Percentiles rank a stretch among this genome's conserved stretches.
Conservation (phyloP, 1,140 invertebrate genomes). For the Bombyx mandarina region DNA sequence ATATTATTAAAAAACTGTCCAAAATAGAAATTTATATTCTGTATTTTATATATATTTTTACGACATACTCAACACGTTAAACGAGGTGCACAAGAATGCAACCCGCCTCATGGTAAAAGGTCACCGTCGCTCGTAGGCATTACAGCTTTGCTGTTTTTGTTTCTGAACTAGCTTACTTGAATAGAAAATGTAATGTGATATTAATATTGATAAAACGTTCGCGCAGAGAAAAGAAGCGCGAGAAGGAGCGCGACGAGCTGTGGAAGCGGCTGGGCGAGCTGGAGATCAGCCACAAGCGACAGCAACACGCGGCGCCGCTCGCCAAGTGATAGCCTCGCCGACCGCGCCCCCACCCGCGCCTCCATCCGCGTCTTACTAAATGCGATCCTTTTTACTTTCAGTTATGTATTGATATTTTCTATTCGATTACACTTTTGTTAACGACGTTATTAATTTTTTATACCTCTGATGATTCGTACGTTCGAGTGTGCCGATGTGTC, state of each 20-base stretch:
- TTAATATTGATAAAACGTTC: conserved; percentile 2
- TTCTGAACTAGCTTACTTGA: too few relatives aligned
- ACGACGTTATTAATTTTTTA: conserved; percentile 61
- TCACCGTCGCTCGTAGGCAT: too few relatives aligned
- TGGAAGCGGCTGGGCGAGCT: conserved; percentile 93
- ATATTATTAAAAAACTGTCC: too few relatives aligned
- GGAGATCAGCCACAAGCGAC: conserved; percentile 74
- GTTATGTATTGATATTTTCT: conserved; percentile 61
- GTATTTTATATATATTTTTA: too few relatives aligned
- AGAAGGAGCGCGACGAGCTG: conserved; percentile 94
- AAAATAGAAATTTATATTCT: too few relatives aligned
- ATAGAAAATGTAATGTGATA: not conserved
- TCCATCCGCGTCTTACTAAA: conserved; percentile 38
- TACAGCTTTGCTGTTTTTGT: too few relatives aligned
- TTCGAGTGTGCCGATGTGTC: conserved; percentile 24
- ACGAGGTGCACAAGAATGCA: too few relatives aligned
- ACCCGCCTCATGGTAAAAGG: too few relatives aligned
- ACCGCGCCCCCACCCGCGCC: conserved; percentile 24
- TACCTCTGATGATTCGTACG: conserved; percentile 41
- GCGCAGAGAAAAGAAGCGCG: conserved; percentile 91
- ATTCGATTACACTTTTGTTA: conserved; percentile 66
- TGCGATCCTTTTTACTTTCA: conserved; percentile 50
- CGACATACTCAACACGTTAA: too few relatives aligned
- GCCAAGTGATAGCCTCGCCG: conserved; percentile 35
- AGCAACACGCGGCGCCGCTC: conserved; percentile 24